Base-by-base conservation (phyloP, 2,113 vertebrate genomes). In the Halichoerus grypus region DNA sequence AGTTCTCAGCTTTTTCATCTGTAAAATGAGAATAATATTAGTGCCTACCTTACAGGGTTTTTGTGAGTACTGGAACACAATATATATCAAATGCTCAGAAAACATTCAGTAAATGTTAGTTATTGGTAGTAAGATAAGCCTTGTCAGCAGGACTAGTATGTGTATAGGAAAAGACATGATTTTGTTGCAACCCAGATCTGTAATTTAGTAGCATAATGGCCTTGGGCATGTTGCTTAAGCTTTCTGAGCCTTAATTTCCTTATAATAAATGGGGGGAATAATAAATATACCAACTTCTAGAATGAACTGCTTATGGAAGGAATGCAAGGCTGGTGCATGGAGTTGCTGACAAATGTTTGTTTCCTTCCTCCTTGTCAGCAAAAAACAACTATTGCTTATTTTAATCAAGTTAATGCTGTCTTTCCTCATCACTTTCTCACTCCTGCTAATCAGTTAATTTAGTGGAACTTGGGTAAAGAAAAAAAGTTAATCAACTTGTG, bases 11-110 rank as follows among this genome's bases (percentile, higher is more conserved):
- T 92, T 96, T 65, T 51, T 85, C 49, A 89, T 88, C 61, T 59
- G 53, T 96, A 89, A 96, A 84, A 93, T 95, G 46, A 80, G 39
- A 63, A 67, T 88, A 87, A 86, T 88, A 79, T 93, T 90, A 84
- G 76, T 74, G 46, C n/a, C 33, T 84, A 39, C 72, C 26, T 88
- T 39, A 12, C 42, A 67, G 28, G n/a, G 12, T 53, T 91, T n/a
- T 57, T 74, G 36, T 83, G 74, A 77, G 33, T 49, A 84, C 21
- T 79, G 22, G 88, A 92, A 96, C 14, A 88, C 11, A 81, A n/a
- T 86, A n/a, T 90, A 57, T 83, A 65, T 67, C n/a, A 95, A 88
- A 49, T 72, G 33, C 42, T 88, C 36, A 90, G 51, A 88, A 94
- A 92, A 24, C 55, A 69, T 26, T 88, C 31, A 88, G 49, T 72